A percentile compares a stretch with the other conserved stretches of the same genome.
These are phyloP conservation scores for Drosophila chauvacae DNA, from an alignment of 1,140 invertebrate species.

Conservation along the genomic window DNA sequence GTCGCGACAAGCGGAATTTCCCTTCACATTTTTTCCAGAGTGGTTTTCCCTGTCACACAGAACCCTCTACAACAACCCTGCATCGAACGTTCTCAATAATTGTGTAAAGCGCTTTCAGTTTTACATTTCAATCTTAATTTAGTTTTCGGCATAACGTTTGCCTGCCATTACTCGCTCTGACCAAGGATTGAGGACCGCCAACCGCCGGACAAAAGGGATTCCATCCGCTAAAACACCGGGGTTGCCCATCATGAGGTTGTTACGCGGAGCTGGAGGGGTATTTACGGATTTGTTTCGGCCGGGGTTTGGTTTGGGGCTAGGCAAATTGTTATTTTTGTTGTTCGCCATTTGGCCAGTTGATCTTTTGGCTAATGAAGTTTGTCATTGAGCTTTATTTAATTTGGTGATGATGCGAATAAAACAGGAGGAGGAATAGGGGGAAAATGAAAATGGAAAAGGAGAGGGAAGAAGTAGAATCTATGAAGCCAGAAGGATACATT, in stretches of 20 bases:
- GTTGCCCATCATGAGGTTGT: background rate
- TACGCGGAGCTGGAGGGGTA: background rate
- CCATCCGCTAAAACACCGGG: background rate
- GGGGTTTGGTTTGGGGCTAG: background rate
- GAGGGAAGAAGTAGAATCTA: background rate
- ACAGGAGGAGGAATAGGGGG: background rate
- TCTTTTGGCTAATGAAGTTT: conserved; percentile 82
- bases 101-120: conserved; percentile 85
- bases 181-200: conserved; percentile 9
- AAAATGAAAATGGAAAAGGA: background rate
- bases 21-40: conserved; percentile 51
- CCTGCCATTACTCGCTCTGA: conserved; percentile 41
- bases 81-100: conserved; percentile 72
- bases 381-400: conserved; percentile 83
- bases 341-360: conserved; percentile 76
- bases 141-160: conserved; percentile 82
- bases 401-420: conserved; percentile 63
- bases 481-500: background rate
- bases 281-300: conserved; percentile 6
- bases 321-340: conserved; percentile 78
- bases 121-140: conserved; percentile 85
- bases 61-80: background rate
- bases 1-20: conserved; percentile 48
- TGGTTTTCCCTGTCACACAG: conserved; percentile 69
- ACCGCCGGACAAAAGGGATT: conserved; percentile 42